Conservation (phyloP, 2,113 vertebrate species). For the Menura novaehollandiae region DNA sequence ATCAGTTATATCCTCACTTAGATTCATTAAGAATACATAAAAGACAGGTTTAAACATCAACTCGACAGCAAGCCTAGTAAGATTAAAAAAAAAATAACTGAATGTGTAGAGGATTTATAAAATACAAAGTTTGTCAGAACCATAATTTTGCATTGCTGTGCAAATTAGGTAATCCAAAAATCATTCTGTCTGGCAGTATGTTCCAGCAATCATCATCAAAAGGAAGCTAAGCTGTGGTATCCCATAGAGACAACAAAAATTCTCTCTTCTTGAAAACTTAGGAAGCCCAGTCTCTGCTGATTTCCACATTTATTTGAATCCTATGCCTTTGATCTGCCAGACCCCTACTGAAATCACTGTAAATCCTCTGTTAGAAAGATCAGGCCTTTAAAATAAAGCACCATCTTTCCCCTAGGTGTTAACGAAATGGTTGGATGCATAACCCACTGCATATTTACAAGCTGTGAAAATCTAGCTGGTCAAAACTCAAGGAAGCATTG, state of each 20-base stretch:
- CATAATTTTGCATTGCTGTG: not conserved
- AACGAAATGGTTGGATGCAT: not conserved
- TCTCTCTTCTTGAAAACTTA: not conserved
- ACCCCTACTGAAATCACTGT: not conserved
- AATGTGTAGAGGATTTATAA: not conserved
- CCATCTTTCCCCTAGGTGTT: not conserved
- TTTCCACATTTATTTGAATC: not conserved
- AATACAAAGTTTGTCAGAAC: conserved; percentile 25
- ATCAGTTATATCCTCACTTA: conserved; percentile 29
- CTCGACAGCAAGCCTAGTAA: conserved; percentile 5
- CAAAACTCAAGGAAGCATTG: not conserved
- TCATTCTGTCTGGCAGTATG: not conserved
- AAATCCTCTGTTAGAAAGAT: not conserved
- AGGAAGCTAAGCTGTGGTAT: conserved; percentile 5
- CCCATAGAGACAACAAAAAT: not conserved
- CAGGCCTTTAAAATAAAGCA: not conserved
- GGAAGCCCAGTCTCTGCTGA: not conserved
- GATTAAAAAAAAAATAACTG: not conserved
- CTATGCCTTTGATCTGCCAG: not conserved
- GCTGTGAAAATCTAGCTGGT: not conserved
- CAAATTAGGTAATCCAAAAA: conserved; percentile 8
- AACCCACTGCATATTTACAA: not conserved
- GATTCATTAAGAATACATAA: conserved; percentile 33
- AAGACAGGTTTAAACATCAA: conserved; percentile 49
- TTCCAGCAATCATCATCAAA: conserved; percentile 14